A percentile compares a stretch with the other conserved stretches of the same genome.
phyloP scores from a whole-genome alignment of 2,797 vertebrate genomes.

The Tokudaia muenninki region DNA sequence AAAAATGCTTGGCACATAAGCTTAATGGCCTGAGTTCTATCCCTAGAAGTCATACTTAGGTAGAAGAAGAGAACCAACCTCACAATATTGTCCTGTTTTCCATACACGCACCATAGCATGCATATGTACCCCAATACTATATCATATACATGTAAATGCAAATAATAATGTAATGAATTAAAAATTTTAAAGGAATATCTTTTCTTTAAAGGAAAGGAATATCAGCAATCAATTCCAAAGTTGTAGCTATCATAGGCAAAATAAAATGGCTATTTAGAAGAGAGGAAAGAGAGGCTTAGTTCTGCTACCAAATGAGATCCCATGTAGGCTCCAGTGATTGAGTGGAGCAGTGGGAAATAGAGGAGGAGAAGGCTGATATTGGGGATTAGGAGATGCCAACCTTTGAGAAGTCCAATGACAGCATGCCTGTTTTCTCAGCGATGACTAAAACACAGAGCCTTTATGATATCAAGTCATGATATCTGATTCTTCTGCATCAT shows the following conservation, averaged over 20 bases:
- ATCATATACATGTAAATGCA: neutral
- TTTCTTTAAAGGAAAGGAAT: neutral
- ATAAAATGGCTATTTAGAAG: slow-evolving; percentile 60
- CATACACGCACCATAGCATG: neutral
- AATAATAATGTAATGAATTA: neutral
- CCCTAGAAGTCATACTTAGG: neutral
- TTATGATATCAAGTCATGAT: neutral
- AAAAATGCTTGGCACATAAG: neutral
- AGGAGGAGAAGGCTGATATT: neutral
- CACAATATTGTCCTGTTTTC: neutral
- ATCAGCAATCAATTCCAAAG: slow-evolving; percentile 15
- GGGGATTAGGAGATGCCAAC: slow-evolving; percentile 2
- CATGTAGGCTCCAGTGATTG: slow-evolving; percentile 25
- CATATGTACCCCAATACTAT: neutral
- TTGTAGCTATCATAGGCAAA: slow-evolving; percentile 8
- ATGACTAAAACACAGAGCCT: neutral
- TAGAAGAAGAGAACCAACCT: neutral
- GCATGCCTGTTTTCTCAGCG: neutral
- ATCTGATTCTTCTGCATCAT: slow-evolving; percentile 10
- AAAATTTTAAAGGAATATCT: neutral
- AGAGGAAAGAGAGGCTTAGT: neutral
- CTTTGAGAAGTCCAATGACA: slow-evolving; percentile 46
- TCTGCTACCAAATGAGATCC: slow-evolving; percentile 21
- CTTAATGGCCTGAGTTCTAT: neutral
- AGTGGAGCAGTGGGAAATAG: neutral